Conservation (phyloP, 2,113 vertebrate genomes). For the Isurus oxyrinchus region DNA sequence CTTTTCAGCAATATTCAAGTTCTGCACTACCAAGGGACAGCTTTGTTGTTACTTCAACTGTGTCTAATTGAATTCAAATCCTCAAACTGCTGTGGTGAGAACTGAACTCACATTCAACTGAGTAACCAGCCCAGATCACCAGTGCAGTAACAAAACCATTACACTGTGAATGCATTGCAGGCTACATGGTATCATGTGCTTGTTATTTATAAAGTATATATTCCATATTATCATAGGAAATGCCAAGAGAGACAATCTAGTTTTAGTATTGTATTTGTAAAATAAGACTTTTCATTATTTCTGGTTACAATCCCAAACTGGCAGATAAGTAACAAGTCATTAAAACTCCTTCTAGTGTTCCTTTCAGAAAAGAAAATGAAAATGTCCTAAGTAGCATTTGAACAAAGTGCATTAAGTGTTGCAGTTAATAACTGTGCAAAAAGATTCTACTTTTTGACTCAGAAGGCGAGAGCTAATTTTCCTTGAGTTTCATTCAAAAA, state of each 20-base stretch:
- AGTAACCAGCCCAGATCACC: neutral
- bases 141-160: neutral
- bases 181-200: neutral
- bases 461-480: conserved; percentile 6
- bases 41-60: neutral
- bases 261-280: neutral
- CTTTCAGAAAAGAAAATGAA: neutral
- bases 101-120: neutral
- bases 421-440: neutral
- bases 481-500: conserved; percentile 4
- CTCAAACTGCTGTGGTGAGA: neutral
- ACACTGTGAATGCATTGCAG: too few relatives aligned
- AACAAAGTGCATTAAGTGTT: neutral
- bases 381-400: neutral
- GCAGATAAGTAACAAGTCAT: neutral
- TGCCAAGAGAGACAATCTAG: neutral
- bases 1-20: too few relatives aligned
- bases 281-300: neutral
- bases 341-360: neutral
- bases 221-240: neutral
- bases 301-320: neutral
- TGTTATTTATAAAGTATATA: neutral
- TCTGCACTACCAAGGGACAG: too few relatives aligned
- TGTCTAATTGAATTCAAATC: neutral
- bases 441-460: neutral